A percentile compares a stretch with the other conserved stretches of the same genome.
Evolutionary conservation across 1,140 invertebrate species (phyloP).

Genomic region (Drosophila orena): DNA sequence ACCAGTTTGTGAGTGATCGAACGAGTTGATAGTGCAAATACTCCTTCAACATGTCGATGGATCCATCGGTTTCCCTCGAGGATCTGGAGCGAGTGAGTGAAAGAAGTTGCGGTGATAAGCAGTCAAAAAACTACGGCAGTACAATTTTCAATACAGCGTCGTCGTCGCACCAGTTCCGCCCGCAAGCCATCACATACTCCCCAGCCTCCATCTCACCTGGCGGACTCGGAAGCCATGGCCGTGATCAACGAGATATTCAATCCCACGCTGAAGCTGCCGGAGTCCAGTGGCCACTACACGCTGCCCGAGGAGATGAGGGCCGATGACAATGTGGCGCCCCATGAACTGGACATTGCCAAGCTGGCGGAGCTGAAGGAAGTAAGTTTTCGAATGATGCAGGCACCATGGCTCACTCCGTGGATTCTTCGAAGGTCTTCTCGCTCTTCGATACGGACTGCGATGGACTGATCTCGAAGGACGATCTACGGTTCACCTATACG

Average conservation of each 20-base stretch:
- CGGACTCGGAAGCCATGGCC: slow-evolving; percentile 81
- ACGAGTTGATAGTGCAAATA: background rate
- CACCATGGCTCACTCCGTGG: background rate
- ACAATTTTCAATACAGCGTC: slow-evolving; percentile 44
- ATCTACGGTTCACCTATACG: slow-evolving; percentile 86
- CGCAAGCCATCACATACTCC: slow-evolving; percentile 66
- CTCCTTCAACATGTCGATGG: slow-evolving; percentile 68
- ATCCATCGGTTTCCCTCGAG: slow-evolving; percentile 73
- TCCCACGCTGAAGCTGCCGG: slow-evolving; percentile 75
- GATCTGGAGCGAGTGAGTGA: slow-evolving; percentile 79
- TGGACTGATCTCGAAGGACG: slow-evolving; percentile 87
- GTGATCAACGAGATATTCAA: slow-evolving; percentile 85
- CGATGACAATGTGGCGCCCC: slow-evolving; percentile 84
- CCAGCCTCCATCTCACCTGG: slow-evolving; percentile 43
- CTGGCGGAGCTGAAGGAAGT: slow-evolving; percentile 87
- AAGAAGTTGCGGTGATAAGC: background rate
- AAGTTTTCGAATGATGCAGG: slow-evolving; percentile 14
- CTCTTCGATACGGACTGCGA: slow-evolving; percentile 87
- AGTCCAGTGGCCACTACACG: slow-evolving; percentile 84
- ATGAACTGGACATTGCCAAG: slow-evolving; percentile 86
- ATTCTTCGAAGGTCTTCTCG: slow-evolving; percentile 86
- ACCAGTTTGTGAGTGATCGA: background rate
- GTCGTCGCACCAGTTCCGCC: slow-evolving; percentile 64
- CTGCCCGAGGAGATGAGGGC: slow-evolving; percentile 86
- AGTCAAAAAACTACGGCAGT: background rate